Base-by-base conservation (phyloP, 2,113 vertebrate genomes). In the Pipa parva region DNA sequence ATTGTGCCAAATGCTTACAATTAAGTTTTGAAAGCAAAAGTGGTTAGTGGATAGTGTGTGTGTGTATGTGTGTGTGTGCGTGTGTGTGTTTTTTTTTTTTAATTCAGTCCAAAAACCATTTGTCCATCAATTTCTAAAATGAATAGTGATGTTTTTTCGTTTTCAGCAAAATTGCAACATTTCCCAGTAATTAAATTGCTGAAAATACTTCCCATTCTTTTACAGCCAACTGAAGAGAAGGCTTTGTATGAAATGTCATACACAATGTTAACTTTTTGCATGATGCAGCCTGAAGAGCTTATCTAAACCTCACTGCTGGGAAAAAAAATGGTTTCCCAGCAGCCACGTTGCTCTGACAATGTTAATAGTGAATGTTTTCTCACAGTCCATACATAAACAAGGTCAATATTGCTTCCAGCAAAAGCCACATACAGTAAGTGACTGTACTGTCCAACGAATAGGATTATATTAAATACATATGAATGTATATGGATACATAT, bases 171-270 rank as follows among this genome's bases (percentile, higher is more conserved):
- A 72, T 88, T 86, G 87, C 89, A 88, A 85, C 79, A 61, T 86
- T 90, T 87, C 87, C 89, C 87, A 88, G 89, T 90, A 88, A 87
- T 89, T 88, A 89, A 85, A 90, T 87, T 79, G 83, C 88, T 89
- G 88, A 87, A 90, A 86, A 88, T 85, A 82, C 87, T 80, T 80
- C 88, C 82, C 79, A 84, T 84, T 85, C 83, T 84, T 84, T 84
- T 84, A 82, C 85, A 57, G 79, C 83, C 85, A 76, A 74, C 79
- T 15, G 0, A 79, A 79, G 48, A 29, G 24, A 54, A 22, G 31
- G 46, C 66, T 69, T 69, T 69, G 66, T 45, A 45, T 8, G 45
- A 54, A 12, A 54, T 54, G 65, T 39, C 56, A 59, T 25, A n/a
- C 42, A 49, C 22, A 59, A 67, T 22, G 65, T 51, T 59, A 68